Conservation (phyloP, 2,113 vertebrate species). For the Desmodus rotundus region DNA sequence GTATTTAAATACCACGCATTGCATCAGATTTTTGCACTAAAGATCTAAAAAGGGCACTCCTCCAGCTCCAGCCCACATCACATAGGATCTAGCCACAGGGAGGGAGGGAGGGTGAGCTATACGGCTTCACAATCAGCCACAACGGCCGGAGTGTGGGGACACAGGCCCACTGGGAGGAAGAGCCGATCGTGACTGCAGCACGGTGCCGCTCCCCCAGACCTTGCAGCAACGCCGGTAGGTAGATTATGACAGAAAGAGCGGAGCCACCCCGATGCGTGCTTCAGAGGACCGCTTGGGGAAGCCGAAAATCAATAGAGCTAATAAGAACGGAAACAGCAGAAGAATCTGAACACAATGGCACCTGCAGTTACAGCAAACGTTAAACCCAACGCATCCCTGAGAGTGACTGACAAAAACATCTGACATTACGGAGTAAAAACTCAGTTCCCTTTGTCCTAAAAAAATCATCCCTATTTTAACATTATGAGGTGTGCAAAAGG, state of each 20-base stretch:
- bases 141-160: neutral
- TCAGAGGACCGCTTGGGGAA: neutral
- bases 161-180: no score
- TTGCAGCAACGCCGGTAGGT: neutral
- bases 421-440: no score
- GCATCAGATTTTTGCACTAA: neutral
- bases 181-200: neutral
- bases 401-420: neutral
- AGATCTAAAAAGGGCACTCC: neutral
- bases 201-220: fast-evolving
- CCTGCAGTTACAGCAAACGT: fast-evolving
- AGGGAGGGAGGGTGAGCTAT: fast-evolving
- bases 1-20: neutral
- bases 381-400: neutral
- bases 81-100: fast-evolving
- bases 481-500: neutral
- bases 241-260: neutral
- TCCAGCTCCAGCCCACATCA: fast-evolving
- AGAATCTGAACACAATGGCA: neutral
- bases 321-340: neutral
- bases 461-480: neutral
- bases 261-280: neutral
- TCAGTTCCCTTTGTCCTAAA: neutral
- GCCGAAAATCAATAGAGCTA: neutral
- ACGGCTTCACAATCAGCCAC: fast-evolving